Evolutionary conservation across 2,797 vertebrate genomes (phyloP).

Genomic region (Enteromius trimaculatus): DNA sequence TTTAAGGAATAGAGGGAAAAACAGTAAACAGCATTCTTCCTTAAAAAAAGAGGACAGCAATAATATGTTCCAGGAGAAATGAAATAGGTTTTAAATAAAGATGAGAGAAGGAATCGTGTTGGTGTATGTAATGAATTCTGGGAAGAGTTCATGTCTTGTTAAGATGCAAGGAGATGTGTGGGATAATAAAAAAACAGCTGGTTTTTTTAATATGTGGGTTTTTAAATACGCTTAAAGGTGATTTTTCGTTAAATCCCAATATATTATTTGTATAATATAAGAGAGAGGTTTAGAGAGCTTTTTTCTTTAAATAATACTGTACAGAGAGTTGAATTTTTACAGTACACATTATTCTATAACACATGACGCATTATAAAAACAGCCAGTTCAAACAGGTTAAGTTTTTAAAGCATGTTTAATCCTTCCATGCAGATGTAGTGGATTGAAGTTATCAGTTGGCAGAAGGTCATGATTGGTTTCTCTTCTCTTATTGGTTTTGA

Average conservation of each 20-base stretch:
- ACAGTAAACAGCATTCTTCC: background rate
- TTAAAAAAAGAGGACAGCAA: background rate
- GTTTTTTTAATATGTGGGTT: background rate
- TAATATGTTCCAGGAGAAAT: conserved; percentile 16
- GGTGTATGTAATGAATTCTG: background rate
- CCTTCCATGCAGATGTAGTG: background rate
- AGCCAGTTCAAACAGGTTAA: background rate
- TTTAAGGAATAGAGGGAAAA: background rate
- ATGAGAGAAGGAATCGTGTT: conserved; percentile 21
- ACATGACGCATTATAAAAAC: background rate
- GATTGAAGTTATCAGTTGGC: background rate
- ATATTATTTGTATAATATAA: background rate
- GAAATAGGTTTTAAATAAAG: conserved; percentile 22
- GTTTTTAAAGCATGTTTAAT: background rate
- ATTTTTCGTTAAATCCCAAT: background rate
- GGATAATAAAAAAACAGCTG: conserved; percentile 12
- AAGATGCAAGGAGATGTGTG: background rate
- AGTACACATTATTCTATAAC: background rate
- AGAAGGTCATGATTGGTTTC: conserved; percentile 12
- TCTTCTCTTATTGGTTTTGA: background rate
- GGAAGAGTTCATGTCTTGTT: background rate
- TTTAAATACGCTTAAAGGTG: background rate
- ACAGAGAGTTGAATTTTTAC: background rate
- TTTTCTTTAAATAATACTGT: background rate
- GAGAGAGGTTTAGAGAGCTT: background rate